A percentile compares a stretch with the other conserved stretches of the same genome.
Conservation (phyloP, 2,888 invertebrate genomes). For the Chrysotoxum bicinctum region DNA sequence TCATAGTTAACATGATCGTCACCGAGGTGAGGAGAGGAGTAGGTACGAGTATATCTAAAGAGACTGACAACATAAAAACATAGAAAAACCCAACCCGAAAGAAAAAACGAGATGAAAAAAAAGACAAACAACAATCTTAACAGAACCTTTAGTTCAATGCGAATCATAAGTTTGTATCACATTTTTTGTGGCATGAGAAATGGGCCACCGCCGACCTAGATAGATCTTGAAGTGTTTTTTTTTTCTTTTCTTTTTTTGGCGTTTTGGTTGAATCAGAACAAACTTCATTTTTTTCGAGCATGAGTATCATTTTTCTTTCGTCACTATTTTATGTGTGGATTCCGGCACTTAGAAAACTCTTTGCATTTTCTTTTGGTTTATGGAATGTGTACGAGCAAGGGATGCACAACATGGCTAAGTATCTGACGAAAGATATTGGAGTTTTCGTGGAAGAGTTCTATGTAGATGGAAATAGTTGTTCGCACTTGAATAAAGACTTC, state of each 20-base stretch:
- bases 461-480: constrained; percentile 22
- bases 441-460: constrained; percentile 10
- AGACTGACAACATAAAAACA: constrained; percentile 26
- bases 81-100: constrained; percentile 5
- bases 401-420: constrained; percentile 40
- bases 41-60: not conserved
- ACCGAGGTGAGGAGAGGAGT: constrained; percentile 20
- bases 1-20: constrained; percentile 48
- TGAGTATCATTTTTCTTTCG: constrained; percentile 65
- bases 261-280: constrained; percentile 22
- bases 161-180: constrained; percentile 57
- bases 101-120: constrained; percentile 37
- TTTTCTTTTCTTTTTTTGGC: not conserved
- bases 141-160: constrained; percentile 65
- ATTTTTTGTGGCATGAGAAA: constrained; percentile 60
- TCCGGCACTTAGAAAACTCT: constrained; percentile 54
- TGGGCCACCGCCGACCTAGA: constrained; percentile 67
- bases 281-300: constrained; percentile 54
- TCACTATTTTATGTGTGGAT: constrained; percentile 59
- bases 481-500: constrained; percentile 34
- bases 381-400: not conserved
- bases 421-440: constrained; percentile 58
- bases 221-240: constrained; percentile 22
- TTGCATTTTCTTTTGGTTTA: constrained; percentile 16
- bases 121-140: constrained; percentile 39